Percentiles rank a stretch among this genome's conserved stretches.
These are phyloP conservation scores for Xiphophorus birchmanni DNA, from an alignment of 2,797 vertebrate species.

Conservation along the genomic window DNA sequence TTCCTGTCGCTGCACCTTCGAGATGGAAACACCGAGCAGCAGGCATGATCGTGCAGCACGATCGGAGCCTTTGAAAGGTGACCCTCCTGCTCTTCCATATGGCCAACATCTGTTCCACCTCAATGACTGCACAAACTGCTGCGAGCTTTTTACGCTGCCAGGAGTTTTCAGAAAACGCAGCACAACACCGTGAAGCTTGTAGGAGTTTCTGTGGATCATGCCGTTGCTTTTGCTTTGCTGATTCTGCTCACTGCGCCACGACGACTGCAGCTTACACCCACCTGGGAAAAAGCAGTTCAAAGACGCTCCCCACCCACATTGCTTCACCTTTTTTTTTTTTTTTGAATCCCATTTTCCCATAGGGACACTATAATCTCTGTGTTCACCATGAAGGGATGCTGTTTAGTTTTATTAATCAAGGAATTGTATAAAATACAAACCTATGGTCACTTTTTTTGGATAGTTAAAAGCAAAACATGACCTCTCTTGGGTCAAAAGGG, in stretches of 20 bases:
- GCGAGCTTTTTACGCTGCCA: background rate
- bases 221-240: background rate
- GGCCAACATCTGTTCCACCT: slow-evolving; percentile 11
- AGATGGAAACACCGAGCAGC: background rate
- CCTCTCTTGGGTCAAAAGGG: background rate
- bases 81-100: background rate
- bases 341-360: background rate
- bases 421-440: slow-evolving; percentile 5
- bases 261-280: background rate
- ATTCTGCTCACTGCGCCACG: background rate
- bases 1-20: background rate
- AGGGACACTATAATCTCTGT: background rate
- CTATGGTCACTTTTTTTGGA: background rate
- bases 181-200: background rate
- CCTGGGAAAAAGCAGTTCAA: slow-evolving; percentile 1
- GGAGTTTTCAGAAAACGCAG: background rate
- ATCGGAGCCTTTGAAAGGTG: background rate
- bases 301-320: background rate
- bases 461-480: background rate
- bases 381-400: background rate
- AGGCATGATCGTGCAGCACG: background rate
- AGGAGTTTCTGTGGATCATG: background rate
- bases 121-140: slow-evolving; percentile 1
- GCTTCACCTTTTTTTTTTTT: background rate
- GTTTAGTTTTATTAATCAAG: background rate